These are phyloP conservation scores for Dorcus parallelipipedus DNA, from an alignment of 2,888 invertebrate genomes.

Conservation along the genomic window DNA sequence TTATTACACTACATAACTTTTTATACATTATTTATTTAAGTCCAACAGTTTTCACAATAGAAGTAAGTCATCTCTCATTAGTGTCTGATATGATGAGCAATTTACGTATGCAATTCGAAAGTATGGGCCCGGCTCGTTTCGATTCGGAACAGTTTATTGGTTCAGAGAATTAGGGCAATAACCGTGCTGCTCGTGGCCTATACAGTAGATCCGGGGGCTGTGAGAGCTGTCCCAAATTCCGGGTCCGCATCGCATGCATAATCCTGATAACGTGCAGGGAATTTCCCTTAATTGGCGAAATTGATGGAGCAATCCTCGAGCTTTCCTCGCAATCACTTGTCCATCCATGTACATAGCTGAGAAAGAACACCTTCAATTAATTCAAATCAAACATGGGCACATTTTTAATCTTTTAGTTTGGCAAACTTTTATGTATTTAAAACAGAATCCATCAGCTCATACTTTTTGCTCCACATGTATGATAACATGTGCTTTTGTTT, in stretches of 20 bases:
- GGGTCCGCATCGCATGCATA: conserved; percentile 86
- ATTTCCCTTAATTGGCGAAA: conserved; percentile 83
- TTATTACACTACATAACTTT: no score
- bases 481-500: no score
- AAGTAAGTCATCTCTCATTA: no score
- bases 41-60: no score
- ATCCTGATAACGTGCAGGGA: conserved; percentile 83
- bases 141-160: background rate
- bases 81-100: no score
- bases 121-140: no score
- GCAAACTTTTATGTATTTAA: background rate
- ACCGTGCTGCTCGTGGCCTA: conserved; percentile 63
- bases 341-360: conserved; percentile 97
- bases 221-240: conserved; percentile 95
- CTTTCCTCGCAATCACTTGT: conserved; percentile 83
- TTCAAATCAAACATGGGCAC: background rate
- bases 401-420: background rate
- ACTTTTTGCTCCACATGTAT: no score
- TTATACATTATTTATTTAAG: no score
- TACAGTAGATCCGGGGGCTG: conserved; percentile 81
- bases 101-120: no score
- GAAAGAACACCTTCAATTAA: conserved; percentile 26
- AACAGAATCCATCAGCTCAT: no score
- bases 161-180: conserved; percentile 45
- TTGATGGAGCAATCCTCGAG: conserved; percentile 85